phyloP scores from a whole-genome alignment of 2,797 vertebrate genomes.

The Coreius guichenoti region DNA sequence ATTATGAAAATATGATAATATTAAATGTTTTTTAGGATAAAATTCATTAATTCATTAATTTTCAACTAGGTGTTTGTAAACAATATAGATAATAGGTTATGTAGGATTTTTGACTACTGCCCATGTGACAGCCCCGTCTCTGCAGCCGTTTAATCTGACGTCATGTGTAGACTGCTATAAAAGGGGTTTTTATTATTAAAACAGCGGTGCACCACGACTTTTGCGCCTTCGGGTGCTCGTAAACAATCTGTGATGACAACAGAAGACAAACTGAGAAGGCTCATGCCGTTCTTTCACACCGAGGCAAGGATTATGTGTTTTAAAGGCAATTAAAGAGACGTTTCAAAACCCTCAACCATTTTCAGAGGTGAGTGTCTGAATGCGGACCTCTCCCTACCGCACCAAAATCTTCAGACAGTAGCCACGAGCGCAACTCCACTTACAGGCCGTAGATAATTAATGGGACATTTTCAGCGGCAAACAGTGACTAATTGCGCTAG shows the following conservation, averaged over 20 bases:
- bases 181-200: constrained; percentile 51
- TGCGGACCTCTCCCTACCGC: constrained; percentile 48
- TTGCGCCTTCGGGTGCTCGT: constrained; percentile 40
- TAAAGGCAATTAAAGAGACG: constrained; percentile 47
- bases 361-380: constrained; percentile 57
- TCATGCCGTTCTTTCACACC: constrained; percentile 48
- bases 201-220: constrained; percentile 41
- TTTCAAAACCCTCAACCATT: constrained; percentile 31
- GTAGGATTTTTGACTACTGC: background rate
- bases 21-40: no score
- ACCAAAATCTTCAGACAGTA: constrained; percentile 35
- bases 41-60: background rate
- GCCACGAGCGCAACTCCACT: constrained; percentile 54
- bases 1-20: background rate
- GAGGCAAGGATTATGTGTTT: constrained; percentile 47
- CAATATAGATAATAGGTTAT: background rate
- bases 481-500: constrained; percentile 90
- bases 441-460: constrained; percentile 82
- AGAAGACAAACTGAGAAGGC: constrained; percentile 68
- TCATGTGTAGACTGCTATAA: constrained; percentile 50
- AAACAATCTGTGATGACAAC: constrained; percentile 82
- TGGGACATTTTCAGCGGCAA: constrained; percentile 87
- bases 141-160: constrained; percentile 52
- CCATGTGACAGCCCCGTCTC: background rate
- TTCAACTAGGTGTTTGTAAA: background rate